Conservation (phyloP, 2,113 vertebrate genomes). For the Crotophaga sulcirostris region DNA sequence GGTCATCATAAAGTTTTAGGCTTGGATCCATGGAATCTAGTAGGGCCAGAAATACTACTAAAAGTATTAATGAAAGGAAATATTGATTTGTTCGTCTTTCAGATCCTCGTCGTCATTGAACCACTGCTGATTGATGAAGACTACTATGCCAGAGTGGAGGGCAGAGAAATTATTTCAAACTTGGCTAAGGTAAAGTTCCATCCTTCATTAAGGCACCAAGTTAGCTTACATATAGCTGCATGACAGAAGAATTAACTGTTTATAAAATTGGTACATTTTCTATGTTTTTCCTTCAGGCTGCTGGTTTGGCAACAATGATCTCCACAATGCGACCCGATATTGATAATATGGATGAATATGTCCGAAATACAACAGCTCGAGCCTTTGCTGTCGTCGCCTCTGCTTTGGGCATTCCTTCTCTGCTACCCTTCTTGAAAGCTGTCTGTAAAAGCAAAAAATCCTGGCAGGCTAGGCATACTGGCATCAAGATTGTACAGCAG, state of each 20-base stretch:
- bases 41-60: background rate
- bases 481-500: conserved; percentile 99
- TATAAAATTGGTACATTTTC: background rate
- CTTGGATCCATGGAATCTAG: background rate
- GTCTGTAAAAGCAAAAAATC: conserved; percentile 99
- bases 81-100: background rate
- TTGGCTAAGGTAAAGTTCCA: conserved; percentile 90
- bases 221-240: background rate
- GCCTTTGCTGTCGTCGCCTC: conserved; percentile 98
- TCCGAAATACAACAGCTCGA: conserved; percentile 96
- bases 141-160: conserved; percentile 98
- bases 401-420: conserved; percentile 96
- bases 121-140: conserved; percentile 98
- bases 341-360: conserved; percentile 99
- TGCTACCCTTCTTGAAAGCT: conserved; percentile 96
- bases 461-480: conserved; percentile 97
- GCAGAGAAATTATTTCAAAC: conserved; percentile 98
- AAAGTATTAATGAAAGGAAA: background rate
- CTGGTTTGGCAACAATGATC: conserved; percentile 99
- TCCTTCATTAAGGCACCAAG: background rate
- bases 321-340: conserved; percentile 99
- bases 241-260: background rate
- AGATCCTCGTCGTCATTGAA: conserved; percentile 99
- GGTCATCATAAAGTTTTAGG: background rate
- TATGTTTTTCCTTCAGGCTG: conserved; percentile 80